These are phyloP conservation scores for Morone chrysops DNA, from an alignment of 2,113 vertebrate genomes.

Conservation along the genomic window DNA sequence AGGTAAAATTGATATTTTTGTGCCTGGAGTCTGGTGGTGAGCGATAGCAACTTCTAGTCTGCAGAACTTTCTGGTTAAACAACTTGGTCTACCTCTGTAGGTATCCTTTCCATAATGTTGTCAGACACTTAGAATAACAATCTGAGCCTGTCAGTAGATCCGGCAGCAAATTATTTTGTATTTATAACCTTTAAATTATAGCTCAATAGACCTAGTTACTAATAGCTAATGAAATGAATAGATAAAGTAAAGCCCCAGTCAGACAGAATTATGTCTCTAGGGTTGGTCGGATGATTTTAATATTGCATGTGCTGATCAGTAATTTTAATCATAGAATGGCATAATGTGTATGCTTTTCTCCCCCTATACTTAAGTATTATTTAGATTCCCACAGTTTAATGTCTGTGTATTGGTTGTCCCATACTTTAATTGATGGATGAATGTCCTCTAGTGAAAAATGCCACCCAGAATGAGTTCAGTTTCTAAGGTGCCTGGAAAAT, in stretches of 20 bases:
- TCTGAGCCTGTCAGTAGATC: no score
- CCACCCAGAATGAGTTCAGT: not conserved
- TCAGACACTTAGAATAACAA: no score
- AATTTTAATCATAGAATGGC: conserved; percentile 26
- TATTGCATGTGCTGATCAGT: conserved; percentile 25
- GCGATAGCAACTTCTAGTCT: no score
- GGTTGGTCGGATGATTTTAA: conserved; percentile 5
- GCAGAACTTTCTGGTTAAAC: no score
- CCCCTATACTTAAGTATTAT: not conserved
- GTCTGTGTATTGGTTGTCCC: not conserved
- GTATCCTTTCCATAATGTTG: no score
- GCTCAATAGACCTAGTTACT: conserved; percentile 8
- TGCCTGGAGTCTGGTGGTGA: no score
- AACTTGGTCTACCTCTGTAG: no score
- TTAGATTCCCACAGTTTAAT: not conserved
- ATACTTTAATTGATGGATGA: not conserved
- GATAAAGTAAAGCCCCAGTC: conserved; percentile 42
- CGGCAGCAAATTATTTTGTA: no score
- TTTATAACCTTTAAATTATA: conserved; percentile 15
- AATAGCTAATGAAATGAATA: conserved; percentile 39
- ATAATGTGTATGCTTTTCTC: conserved; percentile 9
- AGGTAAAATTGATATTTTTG: no score
- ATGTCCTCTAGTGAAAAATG: not conserved
- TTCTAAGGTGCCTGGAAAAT: not conserved
- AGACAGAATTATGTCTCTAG: conserved; percentile 43